phyloP scores from a whole-genome alignment of 2,113 vertebrate genomes.

The Notarius quadriscutis region DNA sequence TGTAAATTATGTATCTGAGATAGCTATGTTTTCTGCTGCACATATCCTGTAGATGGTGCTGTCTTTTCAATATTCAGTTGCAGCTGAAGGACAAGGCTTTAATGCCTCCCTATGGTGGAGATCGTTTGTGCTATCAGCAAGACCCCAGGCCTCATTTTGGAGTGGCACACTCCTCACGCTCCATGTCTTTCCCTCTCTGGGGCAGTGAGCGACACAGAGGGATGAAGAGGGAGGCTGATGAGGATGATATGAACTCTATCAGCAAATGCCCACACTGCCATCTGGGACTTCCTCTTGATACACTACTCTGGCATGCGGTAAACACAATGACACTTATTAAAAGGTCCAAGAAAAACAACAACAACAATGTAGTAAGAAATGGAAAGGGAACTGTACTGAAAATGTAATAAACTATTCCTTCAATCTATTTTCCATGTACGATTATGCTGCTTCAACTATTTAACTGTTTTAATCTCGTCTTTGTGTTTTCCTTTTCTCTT shows the following conservation, averaged over 20 bases:
- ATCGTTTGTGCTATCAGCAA: conserved; percentile 69
- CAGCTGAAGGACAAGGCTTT: conserved; percentile 51
- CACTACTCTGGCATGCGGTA: conserved; percentile 78
- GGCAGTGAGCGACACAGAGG: conserved; percentile 66
- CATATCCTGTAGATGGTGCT: conserved; percentile 38
- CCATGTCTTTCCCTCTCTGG: conserved; percentile 72
- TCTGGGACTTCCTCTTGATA: conserved; percentile 68
- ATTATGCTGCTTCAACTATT: conserved; percentile 4
- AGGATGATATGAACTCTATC: conserved; percentile 59
- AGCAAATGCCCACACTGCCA: conserved; percentile 75
- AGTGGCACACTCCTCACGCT: conserved; percentile 72
- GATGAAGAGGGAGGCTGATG: conserved; percentile 55
- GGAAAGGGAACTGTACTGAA: background rate
- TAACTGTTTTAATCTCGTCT: background rate
- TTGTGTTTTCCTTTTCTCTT: conserved; percentile 40
- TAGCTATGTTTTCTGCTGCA: background rate
- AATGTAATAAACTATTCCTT: background rate
- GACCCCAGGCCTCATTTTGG: conserved; percentile 79
- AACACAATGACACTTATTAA: conserved; percentile 18
- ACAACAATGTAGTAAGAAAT: background rate
- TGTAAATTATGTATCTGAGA: conserved; percentile 51
- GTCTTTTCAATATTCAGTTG: conserved; percentile 27
- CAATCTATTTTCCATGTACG: background rate
- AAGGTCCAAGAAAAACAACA: background rate
- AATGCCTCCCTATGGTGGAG: conserved; percentile 58